Evolutionary conservation across 2,888 invertebrate genomes (phyloP), one percentile per base, ranked within the genome.

Genomic region (Junonia oenone): DNA sequence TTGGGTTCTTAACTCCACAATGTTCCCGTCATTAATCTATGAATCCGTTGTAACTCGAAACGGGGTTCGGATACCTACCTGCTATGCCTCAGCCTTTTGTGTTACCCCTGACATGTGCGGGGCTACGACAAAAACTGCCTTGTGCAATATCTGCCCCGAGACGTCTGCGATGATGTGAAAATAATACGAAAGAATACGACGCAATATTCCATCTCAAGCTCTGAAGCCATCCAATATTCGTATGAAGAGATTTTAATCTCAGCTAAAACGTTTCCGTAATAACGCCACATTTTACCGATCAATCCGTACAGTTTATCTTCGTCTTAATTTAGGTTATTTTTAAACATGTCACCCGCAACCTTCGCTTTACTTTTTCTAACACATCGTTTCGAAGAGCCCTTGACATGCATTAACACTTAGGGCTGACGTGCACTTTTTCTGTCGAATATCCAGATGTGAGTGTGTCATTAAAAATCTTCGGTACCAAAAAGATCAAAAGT

Each of bases 371-470:
- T 84, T 87, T 83, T 86, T 87, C 80, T 85, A 75, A 78, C 85
- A 86, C 84, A 72, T 83, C 81, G 76, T 84, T 83, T 79, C 74
- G 63, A 75, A 76, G 72, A 85, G 83, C 82, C 82, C 84, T 86
- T 83, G 84, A 88, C 87, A 88, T 83, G 88, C 83, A 88, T 90
- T 89, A 87, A 89, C 89, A 89, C 89, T 87, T 86, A 86, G 71
- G 68, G 45, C 49, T 55, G 55, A 71, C 69, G 78, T 75, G 79
- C 74, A 81, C 80, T 88, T 89, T 89, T 89, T 90, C 83, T 81
- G 75, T 76, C 68, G 71, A 75, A 77, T 76, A 72, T 80, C 83
- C 89, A 88, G 86, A 86, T 89, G 87, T 81, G 84, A 75, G 80
- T 81, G 82, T 83, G 81, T 88, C 89, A 89, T 90, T 89, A 87